Evolutionary conservation across 2,888 invertebrate species (phyloP).

Genomic region (Orthosia gracilis): DNA sequence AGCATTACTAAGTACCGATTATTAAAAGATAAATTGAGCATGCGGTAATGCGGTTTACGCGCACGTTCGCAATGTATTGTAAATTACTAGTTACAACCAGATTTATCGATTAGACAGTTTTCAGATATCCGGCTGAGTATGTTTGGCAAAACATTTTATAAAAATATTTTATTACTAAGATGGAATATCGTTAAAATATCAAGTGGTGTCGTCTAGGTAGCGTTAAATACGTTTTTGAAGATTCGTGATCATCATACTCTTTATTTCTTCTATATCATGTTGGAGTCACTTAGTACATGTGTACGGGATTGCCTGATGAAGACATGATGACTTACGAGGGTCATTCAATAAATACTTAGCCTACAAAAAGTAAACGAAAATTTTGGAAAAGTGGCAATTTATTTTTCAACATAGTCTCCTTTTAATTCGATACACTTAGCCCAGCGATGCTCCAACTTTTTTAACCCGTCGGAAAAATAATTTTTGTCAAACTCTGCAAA

Average conservation of each 20-base stretch:
- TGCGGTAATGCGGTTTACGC: slow-evolving; percentile 21
- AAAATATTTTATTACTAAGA: neutral
- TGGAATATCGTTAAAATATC: neutral
- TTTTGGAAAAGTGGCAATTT: no score
- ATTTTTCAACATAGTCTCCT: no score
- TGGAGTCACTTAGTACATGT: neutral
- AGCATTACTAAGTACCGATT: slow-evolving; percentile 27
- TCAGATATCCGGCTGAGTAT: slow-evolving; percentile 2
- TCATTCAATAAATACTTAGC: no score
- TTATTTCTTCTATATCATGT: neutral
- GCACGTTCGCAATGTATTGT: slow-evolving; percentile 22
- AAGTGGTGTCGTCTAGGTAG: neutral
- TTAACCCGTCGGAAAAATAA: no score
- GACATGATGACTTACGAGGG: no score
- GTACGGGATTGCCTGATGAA: neutral
- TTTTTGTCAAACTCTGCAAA: no score
- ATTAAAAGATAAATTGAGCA: slow-evolving; percentile 36
- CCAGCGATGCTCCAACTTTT: no score
- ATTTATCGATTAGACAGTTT: slow-evolving; percentile 28
- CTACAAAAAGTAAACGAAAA: no score
- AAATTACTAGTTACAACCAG: slow-evolving; percentile 35
- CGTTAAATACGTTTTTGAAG: neutral
- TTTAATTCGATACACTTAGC: no score
- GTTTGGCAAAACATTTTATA: neutral
- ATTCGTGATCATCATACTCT: neutral